Evolutionary conservation across 2,113 vertebrate species (phyloP), one percentile per base, ranked within the genome.

Genomic region (Cyanoramphus novaezelandiae): DNA sequence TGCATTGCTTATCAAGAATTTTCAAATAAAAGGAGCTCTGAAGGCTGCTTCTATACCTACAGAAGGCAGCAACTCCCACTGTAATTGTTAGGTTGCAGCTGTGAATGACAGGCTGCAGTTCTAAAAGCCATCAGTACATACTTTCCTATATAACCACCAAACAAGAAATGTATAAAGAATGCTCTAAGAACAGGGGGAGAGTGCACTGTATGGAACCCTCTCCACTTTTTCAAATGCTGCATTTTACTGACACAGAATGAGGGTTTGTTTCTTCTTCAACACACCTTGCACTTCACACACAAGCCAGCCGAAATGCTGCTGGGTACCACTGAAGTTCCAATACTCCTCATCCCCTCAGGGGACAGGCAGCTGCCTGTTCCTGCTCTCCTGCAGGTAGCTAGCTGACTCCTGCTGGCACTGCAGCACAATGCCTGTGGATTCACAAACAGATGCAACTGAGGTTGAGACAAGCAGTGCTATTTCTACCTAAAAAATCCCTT

Each of bases 1-100:
- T 86, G 84, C 59, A 85, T 7, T 15, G 24, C 68, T 4, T 39
- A 88, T 88, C n/a, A 55, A 90, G 55, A 80, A 78, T 78, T 94
- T 77, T 92, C 59, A 95, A 78, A 81, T 77, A 46, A 76, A 90
- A 67, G 29, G 20, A 74, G 43, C 64, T 88, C 50, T 67, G 64
- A 93, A 67, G n/a, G 62, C 69, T 94, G 62, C 39, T 92, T 88
- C 78, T 76, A 24, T 65, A 82, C 63, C 82, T 89, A 47, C 35
- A 57, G 43, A 83, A 89, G 35, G 52, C 69, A 89, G 43, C 55
- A 91, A 28, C 65, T 87, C 79, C 76, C 20, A 69, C 82, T 86
- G 50, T 43, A 83, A 86, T 68, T 90, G 64, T 63, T 83, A 41
- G 27, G 43, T 57, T 49, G 44, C 39, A 43, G 19, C 89, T 82